These are phyloP conservation scores for Erythrolamprus reginae DNA, from an alignment of 2,113 vertebrate genomes.

Conservation along the genomic window DNA sequence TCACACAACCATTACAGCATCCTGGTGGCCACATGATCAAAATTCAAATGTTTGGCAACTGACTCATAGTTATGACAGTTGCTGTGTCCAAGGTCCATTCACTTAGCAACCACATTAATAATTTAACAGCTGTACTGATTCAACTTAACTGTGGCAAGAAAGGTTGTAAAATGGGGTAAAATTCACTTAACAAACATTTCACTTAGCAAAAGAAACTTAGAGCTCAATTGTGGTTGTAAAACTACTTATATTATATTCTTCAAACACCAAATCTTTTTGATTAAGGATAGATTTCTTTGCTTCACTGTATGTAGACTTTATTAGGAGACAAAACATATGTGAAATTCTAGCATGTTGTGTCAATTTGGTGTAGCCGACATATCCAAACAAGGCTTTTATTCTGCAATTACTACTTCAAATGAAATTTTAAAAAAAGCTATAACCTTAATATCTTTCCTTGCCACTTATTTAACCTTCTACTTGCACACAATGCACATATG, in stretches of 20 bases:
- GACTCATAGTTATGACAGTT: background rate
- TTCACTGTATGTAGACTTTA: background rate
- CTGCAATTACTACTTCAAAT: background rate
- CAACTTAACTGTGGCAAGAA: background rate
- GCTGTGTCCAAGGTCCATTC: background rate
- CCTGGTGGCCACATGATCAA: background rate
- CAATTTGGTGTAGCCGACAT: background rate
- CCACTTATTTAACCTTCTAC: background rate
- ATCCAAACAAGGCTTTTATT: background rate
- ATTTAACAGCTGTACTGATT: background rate
- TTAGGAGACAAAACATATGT: background rate
- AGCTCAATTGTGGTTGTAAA: background rate
- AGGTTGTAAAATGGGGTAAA: background rate
- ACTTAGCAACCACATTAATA: background rate
- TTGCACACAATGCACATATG: background rate
- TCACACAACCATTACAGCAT: background rate
- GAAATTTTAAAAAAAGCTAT: background rate
- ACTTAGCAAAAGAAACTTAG: background rate
- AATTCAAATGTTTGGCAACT: background rate
- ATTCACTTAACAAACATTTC: background rate
- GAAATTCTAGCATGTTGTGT: background rate
- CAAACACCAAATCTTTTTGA: background rate
- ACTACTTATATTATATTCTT: background rate
- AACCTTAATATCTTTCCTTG: background rate
- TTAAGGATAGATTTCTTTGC: background rate